Conservation (phyloP, 2,113 vertebrate genomes). For the Solea senegalensis region DNA sequence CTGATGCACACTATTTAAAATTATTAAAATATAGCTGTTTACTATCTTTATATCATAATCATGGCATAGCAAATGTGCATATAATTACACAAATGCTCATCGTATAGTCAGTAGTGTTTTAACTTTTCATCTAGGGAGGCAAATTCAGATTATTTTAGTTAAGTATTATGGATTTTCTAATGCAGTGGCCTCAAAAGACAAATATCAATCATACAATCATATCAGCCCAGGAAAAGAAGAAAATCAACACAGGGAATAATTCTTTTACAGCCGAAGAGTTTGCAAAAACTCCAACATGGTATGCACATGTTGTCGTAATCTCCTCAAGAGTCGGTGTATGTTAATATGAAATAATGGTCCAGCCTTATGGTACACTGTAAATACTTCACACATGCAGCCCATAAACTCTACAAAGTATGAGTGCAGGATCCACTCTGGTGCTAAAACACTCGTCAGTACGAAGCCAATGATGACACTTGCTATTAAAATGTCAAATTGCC, state of each 20-base stretch:
- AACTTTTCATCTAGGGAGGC: too few relatives aligned
- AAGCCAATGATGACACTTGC: conserved; percentile 61
- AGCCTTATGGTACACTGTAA: not conserved
- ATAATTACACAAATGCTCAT: too few relatives aligned
- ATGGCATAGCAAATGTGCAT: too few relatives aligned
- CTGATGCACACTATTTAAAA: too few relatives aligned
- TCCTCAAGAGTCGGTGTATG: not conserved
- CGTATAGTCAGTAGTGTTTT: too few relatives aligned
- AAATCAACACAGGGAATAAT: not conserved
- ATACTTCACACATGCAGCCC: conserved; percentile 30
- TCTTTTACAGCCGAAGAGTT: not conserved
- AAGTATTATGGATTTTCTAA: too few relatives aligned
- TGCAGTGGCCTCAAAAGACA: too few relatives aligned
- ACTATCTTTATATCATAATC: too few relatives aligned
- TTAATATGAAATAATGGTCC: not conserved
- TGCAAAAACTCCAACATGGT: not conserved
- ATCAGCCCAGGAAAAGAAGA: too few relatives aligned
- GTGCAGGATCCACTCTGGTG: conserved; percentile 4
- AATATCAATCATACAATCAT: too few relatives aligned
- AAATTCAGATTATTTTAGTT: too few relatives aligned
- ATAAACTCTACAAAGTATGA: conserved; percentile 9
- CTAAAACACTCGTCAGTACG: conserved; percentile 50
- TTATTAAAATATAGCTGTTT: too few relatives aligned
- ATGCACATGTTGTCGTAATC: not conserved
- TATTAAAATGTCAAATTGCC: conserved; percentile 78